phyloP scores from a whole-genome alignment of 1,140 invertebrate genomes.

The Papilio dardanus region DNA sequence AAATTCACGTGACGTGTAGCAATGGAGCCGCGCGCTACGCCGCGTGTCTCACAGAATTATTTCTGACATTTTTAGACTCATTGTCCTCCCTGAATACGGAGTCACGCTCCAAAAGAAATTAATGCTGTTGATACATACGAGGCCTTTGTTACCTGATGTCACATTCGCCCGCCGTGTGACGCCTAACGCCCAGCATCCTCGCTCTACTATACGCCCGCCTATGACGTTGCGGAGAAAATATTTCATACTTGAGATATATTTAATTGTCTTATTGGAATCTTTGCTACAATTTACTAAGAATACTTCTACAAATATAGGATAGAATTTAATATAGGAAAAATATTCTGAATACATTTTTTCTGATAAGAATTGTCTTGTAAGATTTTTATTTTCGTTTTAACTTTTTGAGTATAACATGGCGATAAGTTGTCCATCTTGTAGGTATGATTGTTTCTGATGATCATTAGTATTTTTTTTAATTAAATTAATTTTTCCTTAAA shows the following conservation, averaged over 20 bases:
- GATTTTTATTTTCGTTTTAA: background rate
- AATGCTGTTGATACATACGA: constrained; percentile 68
- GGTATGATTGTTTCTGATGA: background rate
- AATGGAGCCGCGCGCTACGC: constrained; percentile 54
- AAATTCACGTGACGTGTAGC: constrained; percentile 42
- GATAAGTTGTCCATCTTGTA: background rate
- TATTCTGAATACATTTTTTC: background rate
- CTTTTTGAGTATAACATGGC: background rate
- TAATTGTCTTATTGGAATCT: background rate
- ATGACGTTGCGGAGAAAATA: background rate
- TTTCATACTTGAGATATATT: background rate
- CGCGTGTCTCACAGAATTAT: constrained; percentile 81
- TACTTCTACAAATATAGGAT: background rate
- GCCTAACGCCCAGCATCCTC: background rate
- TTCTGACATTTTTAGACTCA: constrained; percentile 81
- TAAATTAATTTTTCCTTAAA: too few relatives aligned
- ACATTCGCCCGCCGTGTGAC: constrained; percentile 45
- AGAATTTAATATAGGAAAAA: background rate
- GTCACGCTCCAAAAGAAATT: constrained; percentile 81
- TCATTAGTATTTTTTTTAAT: background rate
- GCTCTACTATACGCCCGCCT: background rate
- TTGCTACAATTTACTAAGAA: background rate
- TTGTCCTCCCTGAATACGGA: constrained; percentile 74
- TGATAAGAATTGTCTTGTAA: background rate
- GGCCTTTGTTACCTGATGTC: constrained; percentile 58